Percentiles rank a stretch among this genome's conserved stretches.
Conservation (phyloP, 2,113 vertebrate species). For the Campylomormyrus numenius region DNA sequence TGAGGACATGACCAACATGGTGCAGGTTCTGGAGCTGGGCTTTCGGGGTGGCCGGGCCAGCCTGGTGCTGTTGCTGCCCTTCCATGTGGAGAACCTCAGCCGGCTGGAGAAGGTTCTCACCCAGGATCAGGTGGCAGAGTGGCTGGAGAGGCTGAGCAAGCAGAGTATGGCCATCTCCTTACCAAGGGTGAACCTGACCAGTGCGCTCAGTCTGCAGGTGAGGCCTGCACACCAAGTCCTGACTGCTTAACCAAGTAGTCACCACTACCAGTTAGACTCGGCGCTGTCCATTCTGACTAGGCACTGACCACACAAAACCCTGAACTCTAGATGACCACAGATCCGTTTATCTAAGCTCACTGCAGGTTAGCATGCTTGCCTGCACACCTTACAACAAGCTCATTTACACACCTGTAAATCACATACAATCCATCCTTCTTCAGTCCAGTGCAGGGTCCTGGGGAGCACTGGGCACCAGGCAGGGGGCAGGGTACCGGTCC, state of each 20-base stretch:
- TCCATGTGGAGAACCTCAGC: conserved; percentile 50
- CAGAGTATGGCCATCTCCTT: conserved; percentile 46
- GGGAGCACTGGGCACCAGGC: not conserved
- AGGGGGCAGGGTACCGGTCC: not conserved
- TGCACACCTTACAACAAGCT: not conserved
- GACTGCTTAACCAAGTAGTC: not conserved
- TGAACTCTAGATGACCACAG: not conserved
- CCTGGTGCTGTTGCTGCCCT: conserved; percentile 52
- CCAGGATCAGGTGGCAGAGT: conserved; percentile 44
- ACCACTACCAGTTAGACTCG: no score
- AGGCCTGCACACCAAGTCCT: not conserved
- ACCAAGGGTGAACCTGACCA: conserved; percentile 47
- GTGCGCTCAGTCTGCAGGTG: conserved; percentile 52
- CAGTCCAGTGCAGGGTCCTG: not conserved
- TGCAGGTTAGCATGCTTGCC: not conserved
- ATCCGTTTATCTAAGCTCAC: not conserved
- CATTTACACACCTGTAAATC: not conserved
- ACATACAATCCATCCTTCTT: not conserved
- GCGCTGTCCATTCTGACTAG: not conserved
- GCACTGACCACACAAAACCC: not conserved
- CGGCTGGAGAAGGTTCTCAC: conserved; percentile 51
- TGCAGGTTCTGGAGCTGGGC: conserved; percentile 50
- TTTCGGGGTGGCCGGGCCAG: conserved; percentile 47
- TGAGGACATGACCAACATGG: conserved; percentile 55
- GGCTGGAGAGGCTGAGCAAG: conserved; percentile 41